A percentile compares a stretch with the other conserved stretches of the same genome.
Evolutionary conservation across 2,113 vertebrate species (phyloP).

Genomic region (Jacana jacana): DNA sequence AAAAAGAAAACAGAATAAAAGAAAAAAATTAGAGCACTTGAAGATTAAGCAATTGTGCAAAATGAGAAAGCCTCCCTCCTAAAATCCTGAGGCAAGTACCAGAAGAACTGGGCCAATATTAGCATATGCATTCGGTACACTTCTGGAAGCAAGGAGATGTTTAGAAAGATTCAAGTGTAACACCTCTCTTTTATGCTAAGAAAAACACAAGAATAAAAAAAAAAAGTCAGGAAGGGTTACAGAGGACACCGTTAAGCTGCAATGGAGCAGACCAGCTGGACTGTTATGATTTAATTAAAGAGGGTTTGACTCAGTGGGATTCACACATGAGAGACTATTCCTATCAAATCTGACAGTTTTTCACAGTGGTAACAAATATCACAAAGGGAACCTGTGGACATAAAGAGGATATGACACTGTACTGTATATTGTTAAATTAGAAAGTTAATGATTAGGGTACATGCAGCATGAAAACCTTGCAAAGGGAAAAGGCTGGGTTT

Average conservation of each 20-base stretch:
- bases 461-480: neutral
- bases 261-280: constrained; percentile 30
- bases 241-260: neutral
- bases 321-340: constrained; percentile 51
- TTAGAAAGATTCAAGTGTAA: neutral
- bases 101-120: constrained; percentile 55
- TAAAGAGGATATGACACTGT: neutral
- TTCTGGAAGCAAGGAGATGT: neutral
- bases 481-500: neutral
- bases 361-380: constrained; percentile 37
- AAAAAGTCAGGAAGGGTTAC: neutral
- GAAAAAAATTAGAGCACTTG: neutral
- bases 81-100: constrained; percentile 18
- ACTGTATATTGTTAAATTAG: neutral
- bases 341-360: constrained; percentile 48
- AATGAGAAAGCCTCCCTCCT: neutral
- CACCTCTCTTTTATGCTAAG: neutral
- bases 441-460: neutral
- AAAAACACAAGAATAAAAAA: neutral
- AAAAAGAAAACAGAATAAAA: neutral
- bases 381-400: neutral
- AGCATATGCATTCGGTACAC: neutral
- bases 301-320: constrained; percentile 31
- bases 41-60: constrained; percentile 46
- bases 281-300: constrained; percentile 64